Base-by-base conservation (phyloP, 2,888 invertebrate genomes). In the Hydraecia micacea region DNA sequence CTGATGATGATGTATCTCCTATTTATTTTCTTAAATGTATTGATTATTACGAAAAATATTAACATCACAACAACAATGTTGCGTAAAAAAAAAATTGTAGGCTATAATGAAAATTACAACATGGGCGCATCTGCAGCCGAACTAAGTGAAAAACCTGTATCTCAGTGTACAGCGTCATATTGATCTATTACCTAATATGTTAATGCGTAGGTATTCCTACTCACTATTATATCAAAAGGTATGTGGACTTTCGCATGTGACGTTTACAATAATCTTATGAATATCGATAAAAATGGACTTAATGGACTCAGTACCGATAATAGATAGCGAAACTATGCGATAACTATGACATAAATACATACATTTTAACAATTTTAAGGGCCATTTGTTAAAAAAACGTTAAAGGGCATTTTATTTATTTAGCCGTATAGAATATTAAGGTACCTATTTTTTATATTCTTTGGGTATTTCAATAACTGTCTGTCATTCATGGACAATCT, bases 281-380 rank as follows among this genome's bases (percentile, higher is more conserved):
- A 74, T 83, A 75, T 73, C 21, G 86, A 85, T 86, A 85, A 75
- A 46, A 74, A 36, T 62, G 71, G 84, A 83, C n/a, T 85, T 77
- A 80, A 39, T 83, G n/a, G n/a, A n/a, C n/a, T 62, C 21, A 21
- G 21, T 58, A 25, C 32, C 8, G 85, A 86, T 86, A 85, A 65
- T 18, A 72, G 36, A 62, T 63, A 74, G 49, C 55, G 66, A 78
- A 82, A 80, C 66, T 68, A 80, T 63, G 67, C 71, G 77, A 86
- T 75, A 76, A 70, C 28, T 73, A 15, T 49, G 66, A 11, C 11
- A 75, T 77, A 83, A 70, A 49, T 1, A 60, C 3, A n/a, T 55
- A 39, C 7, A 68, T 49, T 58, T 63, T 52, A 25, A 73, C 55
- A 70, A 72, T 77, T 63, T 49, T 18, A 2, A 15, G 25, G 13